A percentile compares a stretch with the other conserved stretches of the same genome.
phyloP scores from a whole-genome alignment of 2,797 vertebrate genomes.

The Lacerta agilis region DNA sequence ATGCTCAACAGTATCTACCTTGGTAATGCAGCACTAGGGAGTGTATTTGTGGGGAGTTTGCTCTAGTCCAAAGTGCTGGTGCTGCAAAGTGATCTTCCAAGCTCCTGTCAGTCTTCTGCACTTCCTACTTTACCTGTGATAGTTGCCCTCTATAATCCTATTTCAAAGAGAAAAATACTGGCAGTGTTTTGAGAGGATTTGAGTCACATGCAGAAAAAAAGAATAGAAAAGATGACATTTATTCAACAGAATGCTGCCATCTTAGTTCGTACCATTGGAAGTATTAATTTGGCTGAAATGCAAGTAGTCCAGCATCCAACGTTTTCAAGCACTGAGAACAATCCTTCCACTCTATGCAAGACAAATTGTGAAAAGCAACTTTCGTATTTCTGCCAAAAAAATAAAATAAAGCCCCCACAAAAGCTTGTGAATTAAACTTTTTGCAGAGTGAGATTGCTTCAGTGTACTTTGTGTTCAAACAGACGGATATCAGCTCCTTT shows the following conservation, averaged over 20 bases:
- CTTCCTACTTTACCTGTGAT: constrained; percentile 33
- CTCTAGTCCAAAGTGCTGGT: neutral
- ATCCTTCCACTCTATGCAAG: constrained; percentile 14
- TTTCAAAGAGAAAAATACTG: constrained; percentile 54
- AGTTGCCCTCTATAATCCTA: constrained; percentile 49
- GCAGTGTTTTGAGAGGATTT: constrained; percentile 44
- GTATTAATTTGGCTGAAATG: neutral
- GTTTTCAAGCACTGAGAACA: neutral
- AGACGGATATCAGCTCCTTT: neutral
- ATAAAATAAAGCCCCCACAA: neutral
- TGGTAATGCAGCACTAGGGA: constrained; percentile 26
- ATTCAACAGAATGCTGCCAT: constrained; percentile 23
- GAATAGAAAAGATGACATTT: constrained; percentile 34
- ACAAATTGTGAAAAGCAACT: neutral
- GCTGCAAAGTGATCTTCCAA: constrained; percentile 20
- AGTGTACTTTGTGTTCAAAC: neutral
- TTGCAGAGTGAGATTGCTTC: neutral
- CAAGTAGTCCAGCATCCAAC: neutral
- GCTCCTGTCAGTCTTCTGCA: constrained; percentile 35
- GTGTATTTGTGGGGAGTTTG: constrained; percentile 12
- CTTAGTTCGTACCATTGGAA: neutral
- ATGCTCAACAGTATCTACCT: neutral
- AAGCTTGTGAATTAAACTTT: neutral
- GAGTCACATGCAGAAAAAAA: constrained; percentile 26
- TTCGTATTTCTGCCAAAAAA: neutral